phyloP scores from a whole-genome alignment of 64 coral and sea anemone genomes.

The Montipora capricornis region DNA sequence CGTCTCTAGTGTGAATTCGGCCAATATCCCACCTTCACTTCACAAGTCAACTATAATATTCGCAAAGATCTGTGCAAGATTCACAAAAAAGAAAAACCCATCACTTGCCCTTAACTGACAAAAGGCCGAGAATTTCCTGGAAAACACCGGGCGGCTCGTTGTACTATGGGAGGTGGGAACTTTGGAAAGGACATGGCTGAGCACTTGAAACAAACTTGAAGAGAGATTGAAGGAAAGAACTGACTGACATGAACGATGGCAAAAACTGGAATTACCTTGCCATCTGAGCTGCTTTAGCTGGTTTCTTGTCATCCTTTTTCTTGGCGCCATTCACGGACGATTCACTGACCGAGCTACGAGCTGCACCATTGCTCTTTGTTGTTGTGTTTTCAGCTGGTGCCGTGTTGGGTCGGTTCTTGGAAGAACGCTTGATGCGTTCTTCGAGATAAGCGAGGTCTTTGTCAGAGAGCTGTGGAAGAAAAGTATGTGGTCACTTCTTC shows the following conservation, averaged over 20 bases:
- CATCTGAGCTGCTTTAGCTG: not conserved
- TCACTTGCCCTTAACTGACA: no score
- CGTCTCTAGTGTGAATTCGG: no score
- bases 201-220: no score
- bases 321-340: constrained; percentile 57
- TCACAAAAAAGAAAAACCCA: no score
- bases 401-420: constrained; percentile 74
- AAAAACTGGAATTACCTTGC: not conserved
- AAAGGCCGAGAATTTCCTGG: no score
- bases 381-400: constrained; percentile 69
- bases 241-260: not conserved
- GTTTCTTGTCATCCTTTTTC: constrained; percentile 61
- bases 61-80: no score
- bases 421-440: constrained; percentile 92
- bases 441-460: constrained; percentile 98
- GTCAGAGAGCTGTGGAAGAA: constrained; percentile 83
- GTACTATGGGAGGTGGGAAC: no score
- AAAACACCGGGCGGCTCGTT: no score
- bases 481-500: not conserved
- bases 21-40: no score
- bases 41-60: no score
- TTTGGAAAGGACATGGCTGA: no score
- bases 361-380: constrained; percentile 41
- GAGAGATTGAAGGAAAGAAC: no score
- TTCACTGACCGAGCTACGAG: constrained; percentile 17